A percentile compares a stretch with the other conserved stretches of the same genome.
These are phyloP conservation scores for Leucophora obtusa DNA, from an alignment of 2,888 invertebrate species.

Conservation along the genomic window DNA sequence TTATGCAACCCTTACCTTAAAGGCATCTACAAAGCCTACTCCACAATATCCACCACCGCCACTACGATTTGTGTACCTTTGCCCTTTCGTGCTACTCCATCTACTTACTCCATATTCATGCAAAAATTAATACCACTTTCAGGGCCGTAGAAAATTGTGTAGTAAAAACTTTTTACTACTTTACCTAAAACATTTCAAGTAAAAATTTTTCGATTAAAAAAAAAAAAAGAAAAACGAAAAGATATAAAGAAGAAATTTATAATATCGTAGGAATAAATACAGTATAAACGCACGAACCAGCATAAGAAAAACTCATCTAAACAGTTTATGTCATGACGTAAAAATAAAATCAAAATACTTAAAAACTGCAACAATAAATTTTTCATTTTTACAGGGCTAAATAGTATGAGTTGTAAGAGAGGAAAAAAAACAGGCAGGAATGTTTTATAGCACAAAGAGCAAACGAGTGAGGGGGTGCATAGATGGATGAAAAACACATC, in stretches of 20 bases:
- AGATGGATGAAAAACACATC: conserved; percentile 26
- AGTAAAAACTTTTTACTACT: conserved; percentile 64
- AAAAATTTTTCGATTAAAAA: conserved; percentile 63
- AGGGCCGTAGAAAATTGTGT: conserved; percentile 61
- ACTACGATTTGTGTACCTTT: conserved; percentile 2
- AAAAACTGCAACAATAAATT: conserved; percentile 75
- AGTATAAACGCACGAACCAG: neutral
- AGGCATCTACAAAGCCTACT: neutral
- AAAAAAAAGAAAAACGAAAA: conserved; percentile 20
- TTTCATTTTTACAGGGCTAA: conserved; percentile 45
- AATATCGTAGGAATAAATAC: neutral
- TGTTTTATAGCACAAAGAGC: conserved; percentile 26
- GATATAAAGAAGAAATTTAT: conserved; percentile 32
- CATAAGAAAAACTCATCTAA: conserved; percentile 75
- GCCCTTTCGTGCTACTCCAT: neutral
- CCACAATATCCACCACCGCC: conserved; percentile 1
- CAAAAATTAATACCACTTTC: conserved; percentile 49
- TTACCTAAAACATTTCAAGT: conserved; percentile 63
- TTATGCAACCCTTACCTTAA: conserved; percentile 48
- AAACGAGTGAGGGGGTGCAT: neutral
- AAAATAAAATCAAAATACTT: conserved; percentile 76
- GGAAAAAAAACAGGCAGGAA: conserved; percentile 31
- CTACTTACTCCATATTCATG: conserved; percentile 22
- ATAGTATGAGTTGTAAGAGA: neutral
- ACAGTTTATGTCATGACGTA: conserved; percentile 76